Conservation (phyloP, 1,140 invertebrate genomes). For the Oscheius sp. region DNA sequence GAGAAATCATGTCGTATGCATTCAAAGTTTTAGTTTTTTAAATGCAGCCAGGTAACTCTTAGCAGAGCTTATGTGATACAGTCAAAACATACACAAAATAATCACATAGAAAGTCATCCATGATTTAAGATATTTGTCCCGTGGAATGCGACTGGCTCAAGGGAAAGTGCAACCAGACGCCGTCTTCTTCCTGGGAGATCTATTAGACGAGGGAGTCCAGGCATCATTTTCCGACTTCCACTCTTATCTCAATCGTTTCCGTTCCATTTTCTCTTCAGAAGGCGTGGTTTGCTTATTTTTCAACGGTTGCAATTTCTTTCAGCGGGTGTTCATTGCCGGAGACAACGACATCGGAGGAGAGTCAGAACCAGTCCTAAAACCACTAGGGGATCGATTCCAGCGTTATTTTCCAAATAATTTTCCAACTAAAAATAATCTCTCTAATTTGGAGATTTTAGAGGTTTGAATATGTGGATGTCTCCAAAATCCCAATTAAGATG, state of each 20-base stretch:
- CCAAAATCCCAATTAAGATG: background rate
- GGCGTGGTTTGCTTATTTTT: background rate
- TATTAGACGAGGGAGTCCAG: conserved; percentile 41
- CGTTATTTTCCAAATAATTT: conserved; percentile 59
- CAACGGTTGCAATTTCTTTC: background rate
- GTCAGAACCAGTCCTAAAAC: conserved; percentile 53
- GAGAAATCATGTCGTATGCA: background rate
- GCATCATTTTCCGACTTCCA: conserved; percentile 16
- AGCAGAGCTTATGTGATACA: background rate
- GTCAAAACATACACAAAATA: background rate
- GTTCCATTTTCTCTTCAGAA: conserved; percentile 10
- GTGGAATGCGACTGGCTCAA: conserved; percentile 18
- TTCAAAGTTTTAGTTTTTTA: conserved; percentile 4
- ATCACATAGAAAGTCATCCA: background rate
- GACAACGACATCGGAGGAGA: conserved; percentile 65
- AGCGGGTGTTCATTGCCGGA: conserved; percentile 61
- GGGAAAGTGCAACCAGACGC: background rate
- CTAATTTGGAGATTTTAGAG: conserved; percentile 42
- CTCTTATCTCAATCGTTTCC: conserved; percentile 30
- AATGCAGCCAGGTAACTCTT: background rate
- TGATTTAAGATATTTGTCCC: conserved; percentile 35
- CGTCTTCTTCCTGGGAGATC: conserved; percentile 40
- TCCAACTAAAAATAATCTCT: conserved; percentile 48
- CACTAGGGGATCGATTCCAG: conserved; percentile 60
- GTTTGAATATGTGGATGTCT: background rate